Evolutionary conservation across 2,797 vertebrate genomes (phyloP), one percentile per base, ranked within the genome.

Genomic region (Crenichthys baileyi): DNA sequence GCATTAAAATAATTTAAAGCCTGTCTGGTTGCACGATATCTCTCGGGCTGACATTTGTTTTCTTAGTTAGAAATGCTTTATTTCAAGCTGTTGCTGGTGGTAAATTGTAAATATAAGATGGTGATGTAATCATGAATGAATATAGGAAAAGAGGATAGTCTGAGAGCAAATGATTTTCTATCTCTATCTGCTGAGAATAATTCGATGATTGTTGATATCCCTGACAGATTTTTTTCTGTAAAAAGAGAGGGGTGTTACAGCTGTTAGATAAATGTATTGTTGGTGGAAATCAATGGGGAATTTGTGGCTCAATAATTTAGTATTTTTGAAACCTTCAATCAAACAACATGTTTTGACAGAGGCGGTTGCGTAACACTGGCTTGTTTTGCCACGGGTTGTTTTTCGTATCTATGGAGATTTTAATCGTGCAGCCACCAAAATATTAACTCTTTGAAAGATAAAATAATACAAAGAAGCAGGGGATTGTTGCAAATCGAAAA

Each of bases 1-100:
- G 81, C 84, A 89, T 90, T 87, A 82, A 82, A 90, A 87, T 88
- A 91, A 94, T 92, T 78, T 90, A 91, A 92, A 75, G 76, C 58
- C 65, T 50, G 53, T 58, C 79, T 87, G 87, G 48, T 75, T 70
- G 55, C 73, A 82, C 78, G 88, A 80, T 70, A 70, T 81, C 71
- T 39, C 22, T 74, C 63, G n/a, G 65, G 78, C 70, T 70, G 24
- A 51, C 41, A 63, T 88, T 79, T 78, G 71, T 89, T 85, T 80
- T 85, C 75, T 81, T 77, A 73, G 73, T 55, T 22, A 63, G 61
- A 90, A 80, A 91, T 73, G 75, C n/a, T 89, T 93, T 91, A 90
- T 88, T 87, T 20, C 16, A 63, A 72, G 61, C 79, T 74, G 70
- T 65, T 79, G 79, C 78, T 80, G 79, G 83, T 76, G 36, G 73